Evolutionary conservation across 2,113 vertebrate genomes (phyloP).

Genomic region (Varanus salvator): DNA sequence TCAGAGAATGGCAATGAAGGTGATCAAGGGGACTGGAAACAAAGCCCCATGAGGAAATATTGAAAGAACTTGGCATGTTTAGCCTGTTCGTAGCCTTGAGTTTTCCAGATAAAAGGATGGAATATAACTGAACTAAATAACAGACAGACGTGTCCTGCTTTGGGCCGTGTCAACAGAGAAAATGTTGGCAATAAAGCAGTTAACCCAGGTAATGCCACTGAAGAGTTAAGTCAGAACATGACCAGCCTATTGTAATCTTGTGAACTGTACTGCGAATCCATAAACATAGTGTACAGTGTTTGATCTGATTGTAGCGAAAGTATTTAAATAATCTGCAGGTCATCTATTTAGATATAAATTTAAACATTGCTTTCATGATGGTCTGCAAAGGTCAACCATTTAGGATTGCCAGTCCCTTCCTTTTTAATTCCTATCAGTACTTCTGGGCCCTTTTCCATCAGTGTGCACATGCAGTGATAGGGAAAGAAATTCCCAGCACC

Average conservation of each 20-base stretch:
- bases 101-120: not conserved
- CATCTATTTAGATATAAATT: conserved; percentile 6
- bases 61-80: too few relatives aligned
- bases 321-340: not conserved
- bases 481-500: not conserved
- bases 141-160: not conserved
- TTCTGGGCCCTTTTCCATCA: not conserved
- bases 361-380: not conserved
- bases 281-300: not conserved
- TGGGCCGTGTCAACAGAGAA: not conserved
- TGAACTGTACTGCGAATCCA: not conserved
- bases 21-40: too few relatives aligned
- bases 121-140: not conserved
- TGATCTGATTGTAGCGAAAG: not conserved
- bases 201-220: not conserved
- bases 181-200: not conserved
- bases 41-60: too few relatives aligned
- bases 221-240: not conserved
- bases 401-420: not conserved
- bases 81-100: not conserved
- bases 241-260: not conserved
- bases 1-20: too few relatives aligned
- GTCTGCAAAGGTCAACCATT: not conserved
- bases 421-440: not conserved
- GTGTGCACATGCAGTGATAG: not conserved